Evolutionary conservation across 2,888 invertebrate genomes (phyloP), one percentile per base, ranked within the genome.

Genomic region (Dolichopus griseipennis): DNA sequence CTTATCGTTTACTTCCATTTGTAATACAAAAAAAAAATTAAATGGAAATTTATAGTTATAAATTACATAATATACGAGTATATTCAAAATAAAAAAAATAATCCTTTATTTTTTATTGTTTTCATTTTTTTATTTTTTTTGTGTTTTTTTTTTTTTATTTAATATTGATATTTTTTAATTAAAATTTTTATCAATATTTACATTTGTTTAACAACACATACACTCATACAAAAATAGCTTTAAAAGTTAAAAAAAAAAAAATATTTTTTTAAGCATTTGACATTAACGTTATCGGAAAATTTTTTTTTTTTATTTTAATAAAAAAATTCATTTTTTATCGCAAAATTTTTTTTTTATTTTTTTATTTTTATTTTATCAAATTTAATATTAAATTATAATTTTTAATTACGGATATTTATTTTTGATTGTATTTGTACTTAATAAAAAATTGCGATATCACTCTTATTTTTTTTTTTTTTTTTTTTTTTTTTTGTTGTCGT

Each of bases 141-240:
- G 8, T 15, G 3, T 41, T 41, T 15, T 41, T 41, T 41, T 41
- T 5, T 41, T 41, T 41, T 41, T 41, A 7, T 41, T 27, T 27
- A 41, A 27, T 27, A 27, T 27, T 27, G 3, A 27, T 27, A 41
- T 41, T 12, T 41, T 52, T 52, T 52, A 52, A 52, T 52, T 52
- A 52, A 52, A 52, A 52, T 52, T 52, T 52, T 52, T 52, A 52
- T 52, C 52, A 52, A 52, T 52, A 52, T 52, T 52, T 52, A 52
- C n/a, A 52, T 52, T 18, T 52, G 18, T n/a, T 6, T 52, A 52
- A 52, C 6, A 52, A 5, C 18, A 52, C 15, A n/a, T 52, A 52
- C 18, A n/a, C 15, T 2, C 15, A 52, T 52, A 52, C 18, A 52
- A 52, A 52, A 52, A 18, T 12, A 52, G 37, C 37, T 37, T 37